Base-by-base conservation (phyloP, 2,888 invertebrate genomes). In the Drosophila prostipennis region DNA sequence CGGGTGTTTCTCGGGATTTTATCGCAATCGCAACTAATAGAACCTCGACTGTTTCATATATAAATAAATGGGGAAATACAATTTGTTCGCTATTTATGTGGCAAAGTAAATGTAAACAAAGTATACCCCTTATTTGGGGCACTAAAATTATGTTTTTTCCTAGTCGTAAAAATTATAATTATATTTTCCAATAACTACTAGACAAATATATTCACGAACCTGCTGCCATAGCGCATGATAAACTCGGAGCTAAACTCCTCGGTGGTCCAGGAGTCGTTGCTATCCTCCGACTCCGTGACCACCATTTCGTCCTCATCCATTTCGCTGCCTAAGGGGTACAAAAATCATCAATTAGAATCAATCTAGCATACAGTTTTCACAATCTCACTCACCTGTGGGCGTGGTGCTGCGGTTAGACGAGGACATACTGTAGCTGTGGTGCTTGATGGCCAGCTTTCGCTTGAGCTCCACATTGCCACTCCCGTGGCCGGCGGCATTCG, bases 191-290 rank as follows among this genome's bases (percentile, higher is more conserved):
- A 16, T 14, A 16, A 16, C 8, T 16, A 16, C 10, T 16, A 40
- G 4, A 42, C 11, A 11, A 34, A 34, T 13, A 11, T 13, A 13
- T n/a, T n/a, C 7, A 45, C 45, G 48, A 13, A 94, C 94, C 94
- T 94, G 91, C 93, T 94, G 72, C 95, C 95, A 91, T 95, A 95
- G 91, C 95, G 94, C 90, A 96, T 93, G 83, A 96, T 96, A 89
- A 95, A 95, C 89, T 96, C 96, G 0, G 96, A 94, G 87, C 95
- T 95, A 90, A 95, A 96, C 91, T 96, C 96, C 91, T 96, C 96
- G 37, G 95, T 95, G 65, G 95, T 95, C 95, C 95, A 96, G 10
- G 95, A 96, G 89, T 96, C 96, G 91, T 96, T 96, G 92, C 96
- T 96, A 92, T 96, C 96, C 91, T 96, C 96, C 37, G 96, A 95